Percentiles rank a stretch among this genome's conserved stretches.
These are phyloP conservation scores for Cetoscarus ocellatus DNA, from an alignment of 2,797 vertebrate genomes.

Conservation along the genomic window DNA sequence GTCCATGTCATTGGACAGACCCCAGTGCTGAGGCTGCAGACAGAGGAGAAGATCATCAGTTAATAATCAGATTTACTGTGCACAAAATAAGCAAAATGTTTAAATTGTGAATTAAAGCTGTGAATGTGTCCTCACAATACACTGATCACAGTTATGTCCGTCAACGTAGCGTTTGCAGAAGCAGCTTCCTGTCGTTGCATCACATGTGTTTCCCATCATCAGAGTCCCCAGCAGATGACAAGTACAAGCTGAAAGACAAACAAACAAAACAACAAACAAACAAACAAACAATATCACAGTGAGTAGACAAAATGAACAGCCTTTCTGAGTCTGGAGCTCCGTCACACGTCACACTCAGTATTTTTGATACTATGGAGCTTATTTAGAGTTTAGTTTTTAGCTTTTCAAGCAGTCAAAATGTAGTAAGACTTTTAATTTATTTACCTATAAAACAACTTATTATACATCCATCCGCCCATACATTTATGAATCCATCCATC, in stretches of 20 bases:
- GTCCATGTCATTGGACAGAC: conserved; percentile 93
- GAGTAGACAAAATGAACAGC: background rate
- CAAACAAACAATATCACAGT: background rate
- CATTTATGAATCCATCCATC: too few relatives aligned
- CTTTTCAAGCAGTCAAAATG: too few relatives aligned
- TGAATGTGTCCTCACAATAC: conserved; percentile 85
- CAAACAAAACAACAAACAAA: background rate
- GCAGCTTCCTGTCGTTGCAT: conserved; percentile 89
- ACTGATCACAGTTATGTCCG: conserved; percentile 90
- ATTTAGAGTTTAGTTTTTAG: too few relatives aligned
- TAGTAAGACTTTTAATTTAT: too few relatives aligned
- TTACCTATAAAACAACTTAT: too few relatives aligned
- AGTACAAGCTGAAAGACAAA: conserved; percentile 87
- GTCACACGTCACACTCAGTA: background rate
- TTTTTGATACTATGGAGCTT: too few relatives aligned
- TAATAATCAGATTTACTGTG: background rate
- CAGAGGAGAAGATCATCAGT: background rate
- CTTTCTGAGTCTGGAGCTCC: background rate
- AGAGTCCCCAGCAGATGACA: conserved; percentile 92
- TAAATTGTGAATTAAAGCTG: background rate
- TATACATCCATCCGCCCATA: too few relatives aligned
- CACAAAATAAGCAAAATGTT: background rate
- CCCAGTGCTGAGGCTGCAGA: conserved; percentile 93
- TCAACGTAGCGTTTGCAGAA: conserved; percentile 94
- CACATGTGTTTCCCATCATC: conserved; percentile 90